phyloP scores from a whole-genome alignment of 1,140 invertebrate genomes.

The Conus betulinus region DNA sequence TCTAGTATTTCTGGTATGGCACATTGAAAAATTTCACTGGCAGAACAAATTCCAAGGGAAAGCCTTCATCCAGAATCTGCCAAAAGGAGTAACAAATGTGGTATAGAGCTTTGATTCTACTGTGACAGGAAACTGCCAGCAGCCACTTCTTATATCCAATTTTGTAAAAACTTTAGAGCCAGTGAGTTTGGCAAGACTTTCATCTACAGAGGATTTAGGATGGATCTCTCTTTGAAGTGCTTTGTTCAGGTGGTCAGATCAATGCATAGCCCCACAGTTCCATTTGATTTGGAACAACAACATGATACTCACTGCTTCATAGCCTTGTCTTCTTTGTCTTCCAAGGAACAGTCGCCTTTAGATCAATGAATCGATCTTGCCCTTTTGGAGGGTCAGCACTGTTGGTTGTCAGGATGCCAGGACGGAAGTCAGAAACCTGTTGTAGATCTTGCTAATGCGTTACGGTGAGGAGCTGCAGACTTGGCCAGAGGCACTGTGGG shows the following conservation, averaged over 20 bases:
- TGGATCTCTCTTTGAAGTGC: no score
- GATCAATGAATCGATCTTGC: no score
- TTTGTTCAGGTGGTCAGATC: not conserved
- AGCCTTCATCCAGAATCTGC: constrained; percentile 70
- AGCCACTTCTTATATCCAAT: constrained; percentile 37
- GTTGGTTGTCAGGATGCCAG: not conserved
- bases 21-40: constrained; percentile 47
- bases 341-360: not conserved
- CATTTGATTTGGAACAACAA: no score
- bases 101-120: constrained; percentile 37
- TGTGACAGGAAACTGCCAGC: constrained; percentile 43
- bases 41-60: constrained; percentile 71
- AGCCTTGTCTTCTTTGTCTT: not conserved
- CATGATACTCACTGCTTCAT: not conserved
- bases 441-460: not conserved
- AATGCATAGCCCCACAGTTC: not conserved
- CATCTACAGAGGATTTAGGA: no score
- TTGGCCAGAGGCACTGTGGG: no score
- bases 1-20: constrained; percentile 19
- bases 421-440: constrained; percentile 22
- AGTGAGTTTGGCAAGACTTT: constrained; percentile 20
- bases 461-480: not conserved
- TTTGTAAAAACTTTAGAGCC: constrained; percentile 68
- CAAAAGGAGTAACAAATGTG: constrained; percentile 68
- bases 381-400: not conserved